Percentiles rank a stretch among this genome's conserved stretches.
Evolutionary conservation across 2,113 vertebrate species (phyloP).

Genomic region (Lagenorhynchus albirostris): DNA sequence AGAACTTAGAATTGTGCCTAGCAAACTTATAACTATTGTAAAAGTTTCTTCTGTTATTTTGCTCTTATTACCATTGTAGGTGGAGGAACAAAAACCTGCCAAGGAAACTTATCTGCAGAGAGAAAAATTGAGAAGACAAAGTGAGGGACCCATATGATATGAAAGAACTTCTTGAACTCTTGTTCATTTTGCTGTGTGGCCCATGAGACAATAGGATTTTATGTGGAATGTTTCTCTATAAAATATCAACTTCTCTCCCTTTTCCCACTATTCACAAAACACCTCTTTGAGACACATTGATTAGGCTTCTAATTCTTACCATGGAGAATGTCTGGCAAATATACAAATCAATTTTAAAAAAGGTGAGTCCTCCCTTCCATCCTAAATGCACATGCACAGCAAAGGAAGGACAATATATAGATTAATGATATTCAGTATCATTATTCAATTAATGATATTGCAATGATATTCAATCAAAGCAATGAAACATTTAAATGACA

Average conservation of each 20-base stretch:
- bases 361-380: background rate
- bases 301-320: background rate
- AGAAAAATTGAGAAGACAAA: background rate
- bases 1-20: background rate
- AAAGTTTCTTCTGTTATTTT: background rate
- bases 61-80: background rate
- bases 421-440: background rate
- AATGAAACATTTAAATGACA: background rate
- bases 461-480: background rate
- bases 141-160: background rate
- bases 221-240: background rate
- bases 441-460: no score
- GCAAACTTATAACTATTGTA: background rate
- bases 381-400: background rate
- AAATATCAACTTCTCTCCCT: background rate
- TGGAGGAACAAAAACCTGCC: background rate
- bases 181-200: background rate
- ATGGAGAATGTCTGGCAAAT: background rate
- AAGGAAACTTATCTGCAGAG: background rate
- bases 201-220: background rate
- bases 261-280: background rate
- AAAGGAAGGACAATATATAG: background rate
- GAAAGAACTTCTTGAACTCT: background rate
- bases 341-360: background rate
- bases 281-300: background rate